Percentiles rank a stretch among this genome's conserved stretches.
Evolutionary conservation across 1,140 invertebrate species (phyloP).

Genomic region (Ceratosolen solmsi): DNA sequence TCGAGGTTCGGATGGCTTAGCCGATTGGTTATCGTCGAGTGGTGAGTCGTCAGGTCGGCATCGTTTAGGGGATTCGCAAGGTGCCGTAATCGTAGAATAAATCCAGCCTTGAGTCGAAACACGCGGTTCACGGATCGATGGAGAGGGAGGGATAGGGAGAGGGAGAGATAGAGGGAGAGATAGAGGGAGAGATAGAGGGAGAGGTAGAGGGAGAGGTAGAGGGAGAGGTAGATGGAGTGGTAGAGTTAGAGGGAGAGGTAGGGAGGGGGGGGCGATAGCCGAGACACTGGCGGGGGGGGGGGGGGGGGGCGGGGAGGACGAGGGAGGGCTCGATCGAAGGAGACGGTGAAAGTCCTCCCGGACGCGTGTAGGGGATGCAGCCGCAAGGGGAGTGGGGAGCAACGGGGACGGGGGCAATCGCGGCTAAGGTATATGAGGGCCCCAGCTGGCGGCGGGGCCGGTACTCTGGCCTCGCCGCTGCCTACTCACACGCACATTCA

Average conservation of each 20-base stretch:
- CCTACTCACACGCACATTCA: constrained; percentile 64
- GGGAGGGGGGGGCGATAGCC: background rate
- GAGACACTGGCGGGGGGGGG: background rate
- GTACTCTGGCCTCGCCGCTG: constrained; percentile 68
- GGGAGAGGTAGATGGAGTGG: background rate
- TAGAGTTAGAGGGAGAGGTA: background rate
- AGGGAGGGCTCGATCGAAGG: background rate
- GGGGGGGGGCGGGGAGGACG: background rate
- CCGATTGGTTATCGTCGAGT: no score
- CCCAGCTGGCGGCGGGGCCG: constrained; percentile 58
- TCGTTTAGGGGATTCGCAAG: no score
- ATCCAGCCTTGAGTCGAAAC: no score
- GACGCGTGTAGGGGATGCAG: constrained; percentile 36
- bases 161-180: background rate
- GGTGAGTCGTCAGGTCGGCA: no score
- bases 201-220: background rate
- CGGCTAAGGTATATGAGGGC: constrained; percentile 73
- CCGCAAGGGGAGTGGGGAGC: constrained; percentile 53
- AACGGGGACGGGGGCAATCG: constrained; percentile 58
- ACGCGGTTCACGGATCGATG: no score
- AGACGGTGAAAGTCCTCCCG: constrained; percentile 68
- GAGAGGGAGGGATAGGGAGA: background rate
- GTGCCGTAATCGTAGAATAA: no score
- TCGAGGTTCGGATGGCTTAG: no score
- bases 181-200: background rate